Evolutionary conservation across 1,140 invertebrate genomes (phyloP).

Genomic region (Rhagoletis zephyria): DNA sequence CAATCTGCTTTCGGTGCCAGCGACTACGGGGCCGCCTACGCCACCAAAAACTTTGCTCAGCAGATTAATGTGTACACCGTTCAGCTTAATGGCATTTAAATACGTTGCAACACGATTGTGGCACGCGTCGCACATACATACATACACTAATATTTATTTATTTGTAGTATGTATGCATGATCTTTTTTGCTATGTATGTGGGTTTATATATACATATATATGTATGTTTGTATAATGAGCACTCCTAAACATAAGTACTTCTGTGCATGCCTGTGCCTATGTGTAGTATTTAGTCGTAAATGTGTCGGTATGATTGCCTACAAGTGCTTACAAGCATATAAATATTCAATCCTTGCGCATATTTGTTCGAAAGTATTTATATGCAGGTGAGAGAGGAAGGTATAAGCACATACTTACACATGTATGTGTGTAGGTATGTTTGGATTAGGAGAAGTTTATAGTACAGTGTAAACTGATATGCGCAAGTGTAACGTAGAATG

Average conservation of each 20-base stretch:
- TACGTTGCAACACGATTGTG: conserved; percentile 38
- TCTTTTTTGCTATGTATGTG: too few species aligned
- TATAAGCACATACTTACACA: background rate
- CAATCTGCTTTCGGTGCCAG: conserved; percentile 17
- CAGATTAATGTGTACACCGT: conserved; percentile 38
- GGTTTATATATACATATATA: too few species aligned
- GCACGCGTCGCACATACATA: background rate
- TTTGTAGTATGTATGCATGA: too few species aligned
- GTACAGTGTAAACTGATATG: conserved; percentile 3
- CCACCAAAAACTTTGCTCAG: conserved; percentile 20
- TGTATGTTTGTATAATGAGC: background rate
- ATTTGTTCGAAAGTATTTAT: conserved; percentile 26
- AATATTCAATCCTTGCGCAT: conserved; percentile 16
- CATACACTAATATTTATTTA: background rate
- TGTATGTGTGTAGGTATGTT: background rate
- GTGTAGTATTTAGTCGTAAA: background rate
- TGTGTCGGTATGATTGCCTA: background rate
- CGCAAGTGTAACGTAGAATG: too few species aligned
- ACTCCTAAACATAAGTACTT: too few species aligned
- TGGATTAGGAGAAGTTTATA: conserved; percentile 28
- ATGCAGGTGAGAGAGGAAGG: background rate
- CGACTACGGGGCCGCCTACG: background rate
- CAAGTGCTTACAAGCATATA: conserved; percentile 28
- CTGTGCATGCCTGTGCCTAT: background rate
- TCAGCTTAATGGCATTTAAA: conserved; percentile 41